Conservation (phyloP, 2,888 invertebrate genomes). For the Xylota segnis region DNA sequence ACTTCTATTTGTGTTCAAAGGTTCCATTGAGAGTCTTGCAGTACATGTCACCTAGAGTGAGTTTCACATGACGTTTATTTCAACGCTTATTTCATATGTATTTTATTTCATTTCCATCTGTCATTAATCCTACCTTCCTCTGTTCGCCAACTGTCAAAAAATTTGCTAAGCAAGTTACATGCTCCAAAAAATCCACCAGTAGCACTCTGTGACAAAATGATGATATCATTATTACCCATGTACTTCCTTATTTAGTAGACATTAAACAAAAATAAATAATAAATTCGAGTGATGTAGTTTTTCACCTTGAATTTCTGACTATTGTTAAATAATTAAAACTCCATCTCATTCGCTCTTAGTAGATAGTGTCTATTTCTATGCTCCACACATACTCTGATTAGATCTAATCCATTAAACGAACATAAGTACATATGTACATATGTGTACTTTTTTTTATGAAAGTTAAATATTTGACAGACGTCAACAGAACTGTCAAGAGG, state of each 20-base stretch:
- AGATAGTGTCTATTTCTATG: constrained; percentile 6
- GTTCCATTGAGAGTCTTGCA: too few species aligned
- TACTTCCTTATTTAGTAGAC: constrained; percentile 63
- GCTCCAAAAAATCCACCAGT: background rate
- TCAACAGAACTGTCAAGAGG: background rate
- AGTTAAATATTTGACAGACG: constrained; percentile 47
- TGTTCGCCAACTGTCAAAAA: constrained; percentile 6
- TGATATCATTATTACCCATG: constrained; percentile 57
- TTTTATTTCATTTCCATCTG: background rate
- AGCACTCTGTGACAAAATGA: constrained; percentile 19
- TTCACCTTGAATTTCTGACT: constrained; percentile 52
- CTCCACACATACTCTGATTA: constrained; percentile 10
- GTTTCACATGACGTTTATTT: too few species aligned
- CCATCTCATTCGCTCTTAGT: constrained; percentile 4
- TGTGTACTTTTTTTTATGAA: background rate
- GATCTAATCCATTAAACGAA: constrained; percentile 4
- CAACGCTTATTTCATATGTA: too few species aligned
- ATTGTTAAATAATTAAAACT: constrained; percentile 27
- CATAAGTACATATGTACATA: too few species aligned
- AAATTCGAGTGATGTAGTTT: constrained; percentile 31
- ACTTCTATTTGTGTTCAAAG: too few species aligned
- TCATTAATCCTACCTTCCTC: too few species aligned
- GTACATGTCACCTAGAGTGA: too few species aligned
- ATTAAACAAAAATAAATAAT: constrained; percentile 36
- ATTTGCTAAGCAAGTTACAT: background rate